These are phyloP conservation scores for Crax fasciolata DNA, from an alignment of 2,797 vertebrate genomes.

Conservation along the genomic window DNA sequence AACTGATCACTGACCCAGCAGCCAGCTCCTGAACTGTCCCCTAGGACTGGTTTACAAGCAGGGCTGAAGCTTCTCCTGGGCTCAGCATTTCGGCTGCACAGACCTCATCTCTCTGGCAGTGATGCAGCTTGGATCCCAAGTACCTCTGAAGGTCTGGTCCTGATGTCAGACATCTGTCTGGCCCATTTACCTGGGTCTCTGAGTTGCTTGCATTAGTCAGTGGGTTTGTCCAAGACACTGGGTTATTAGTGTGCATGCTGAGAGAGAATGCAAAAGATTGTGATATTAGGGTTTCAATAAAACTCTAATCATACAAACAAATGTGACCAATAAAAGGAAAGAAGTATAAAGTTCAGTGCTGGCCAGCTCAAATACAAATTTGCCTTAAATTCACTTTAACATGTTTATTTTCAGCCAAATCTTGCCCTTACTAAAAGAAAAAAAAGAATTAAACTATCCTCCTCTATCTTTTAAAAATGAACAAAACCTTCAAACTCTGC, in stretches of 20 bases:
- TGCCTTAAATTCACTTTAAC: neutral
- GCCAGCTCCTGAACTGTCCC: neutral
- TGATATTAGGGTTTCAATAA: neutral
- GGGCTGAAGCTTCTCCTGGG: neutral
- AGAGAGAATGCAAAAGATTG: neutral
- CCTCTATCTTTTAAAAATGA: neutral
- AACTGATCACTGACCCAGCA: neutral
- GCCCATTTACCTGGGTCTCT: neutral
- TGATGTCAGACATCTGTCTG: neutral
- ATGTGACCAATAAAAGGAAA: neutral
- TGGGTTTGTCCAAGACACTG: neutral
- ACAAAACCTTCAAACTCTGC: neutral
- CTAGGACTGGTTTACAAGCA: neutral
- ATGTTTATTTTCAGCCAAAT: neutral
- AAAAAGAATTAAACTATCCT: neutral
- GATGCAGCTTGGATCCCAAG: neutral
- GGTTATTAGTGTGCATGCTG: neutral
- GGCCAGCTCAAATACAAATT: neutral
- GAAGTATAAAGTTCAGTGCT: neutral
- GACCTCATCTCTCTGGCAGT: neutral
- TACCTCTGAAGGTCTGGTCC: fast-evolving
- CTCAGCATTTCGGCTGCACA: neutral
- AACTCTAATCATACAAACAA: neutral
- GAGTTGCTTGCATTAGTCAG: neutral
- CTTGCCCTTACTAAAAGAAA: neutral